These are phyloP conservation scores for Lasius platythorax DNA, from an alignment of 2,888 invertebrate genomes.

Conservation along the genomic window DNA sequence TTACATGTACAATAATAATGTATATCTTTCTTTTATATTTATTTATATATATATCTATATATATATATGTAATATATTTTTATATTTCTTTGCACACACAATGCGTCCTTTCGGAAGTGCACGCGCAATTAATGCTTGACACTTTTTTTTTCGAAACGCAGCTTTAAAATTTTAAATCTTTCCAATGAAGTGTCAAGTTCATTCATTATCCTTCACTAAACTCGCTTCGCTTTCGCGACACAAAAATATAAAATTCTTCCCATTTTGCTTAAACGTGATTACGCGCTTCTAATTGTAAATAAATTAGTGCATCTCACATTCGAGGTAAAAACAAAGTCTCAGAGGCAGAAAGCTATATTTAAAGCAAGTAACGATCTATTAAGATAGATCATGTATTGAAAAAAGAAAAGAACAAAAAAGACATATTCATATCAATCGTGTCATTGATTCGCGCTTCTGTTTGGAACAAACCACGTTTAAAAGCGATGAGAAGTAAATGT, in stretches of 20 bases:
- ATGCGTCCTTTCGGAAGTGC: conserved; percentile 31
- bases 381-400: neutral
- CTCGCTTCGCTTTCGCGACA: neutral
- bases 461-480: neutral
- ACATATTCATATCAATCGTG: neutral
- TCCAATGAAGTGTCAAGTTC: neutral
- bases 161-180: neutral
- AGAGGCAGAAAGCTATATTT: neutral
- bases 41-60: conserved; percentile 59
- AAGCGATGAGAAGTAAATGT: neutral
- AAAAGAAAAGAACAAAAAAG: neutral
- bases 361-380: neutral
- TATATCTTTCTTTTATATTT: conserved; percentile 58
- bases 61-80: conserved; percentile 66
- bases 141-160: neutral
- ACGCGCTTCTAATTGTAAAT: neutral
- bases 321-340: conserved; percentile 15
- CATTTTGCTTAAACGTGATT: neutral
- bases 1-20: conserved; percentile 73
- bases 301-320: conserved; percentile 16
- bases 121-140: neutral
- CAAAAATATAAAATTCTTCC: conserved; percentile 27
- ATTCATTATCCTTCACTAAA: neutral
- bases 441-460: neutral
- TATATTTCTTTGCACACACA: conserved; percentile 52